phyloP scores from a whole-genome alignment of 2,113 vertebrate genomes.

The Neodon shergylaensis region DNA sequence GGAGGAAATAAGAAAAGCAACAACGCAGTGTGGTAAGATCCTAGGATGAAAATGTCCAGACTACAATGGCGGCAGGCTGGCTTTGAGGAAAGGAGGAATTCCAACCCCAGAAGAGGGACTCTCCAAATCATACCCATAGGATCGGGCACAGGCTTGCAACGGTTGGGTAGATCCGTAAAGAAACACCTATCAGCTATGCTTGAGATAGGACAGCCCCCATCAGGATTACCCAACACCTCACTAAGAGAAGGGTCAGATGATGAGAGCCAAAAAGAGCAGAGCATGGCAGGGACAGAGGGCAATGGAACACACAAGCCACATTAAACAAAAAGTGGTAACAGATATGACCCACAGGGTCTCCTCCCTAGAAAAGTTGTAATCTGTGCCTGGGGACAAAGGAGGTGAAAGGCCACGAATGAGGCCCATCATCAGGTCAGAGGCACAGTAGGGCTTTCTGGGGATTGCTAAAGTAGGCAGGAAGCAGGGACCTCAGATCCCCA shows the following conservation, averaged over 20 bases:
- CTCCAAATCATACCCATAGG: background rate
- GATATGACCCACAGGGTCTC: slow-evolving; percentile 37
- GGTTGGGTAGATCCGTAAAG: background rate
- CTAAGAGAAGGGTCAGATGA: background rate
- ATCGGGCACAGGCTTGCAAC: too few species aligned
- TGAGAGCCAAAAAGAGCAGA: background rate
- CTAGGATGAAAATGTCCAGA: background rate
- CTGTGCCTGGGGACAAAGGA: background rate
- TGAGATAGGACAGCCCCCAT: background rate
- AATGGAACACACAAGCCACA: background rate
- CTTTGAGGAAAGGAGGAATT: background rate
- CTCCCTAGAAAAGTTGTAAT: slow-evolving; percentile 2
- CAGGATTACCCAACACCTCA: background rate
- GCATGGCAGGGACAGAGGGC: too few species aligned
- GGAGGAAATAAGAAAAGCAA: slow-evolving; percentile 7
- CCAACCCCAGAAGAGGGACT: background rate
- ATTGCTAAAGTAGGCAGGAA: slow-evolving; percentile 38
- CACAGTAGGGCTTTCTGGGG: slow-evolving; percentile 60
- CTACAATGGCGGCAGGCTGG: background rate
- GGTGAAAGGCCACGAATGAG: slow-evolving; percentile 39
- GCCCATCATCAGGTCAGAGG: slow-evolving; percentile 69
- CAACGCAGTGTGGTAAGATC: background rate
- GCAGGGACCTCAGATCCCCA: slow-evolving; percentile 42
- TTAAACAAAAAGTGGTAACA: background rate
- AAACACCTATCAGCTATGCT: background rate